Evolutionary conservation across 2,888 invertebrate genomes (phyloP).

Genomic region (Heliconius hortense): DNA sequence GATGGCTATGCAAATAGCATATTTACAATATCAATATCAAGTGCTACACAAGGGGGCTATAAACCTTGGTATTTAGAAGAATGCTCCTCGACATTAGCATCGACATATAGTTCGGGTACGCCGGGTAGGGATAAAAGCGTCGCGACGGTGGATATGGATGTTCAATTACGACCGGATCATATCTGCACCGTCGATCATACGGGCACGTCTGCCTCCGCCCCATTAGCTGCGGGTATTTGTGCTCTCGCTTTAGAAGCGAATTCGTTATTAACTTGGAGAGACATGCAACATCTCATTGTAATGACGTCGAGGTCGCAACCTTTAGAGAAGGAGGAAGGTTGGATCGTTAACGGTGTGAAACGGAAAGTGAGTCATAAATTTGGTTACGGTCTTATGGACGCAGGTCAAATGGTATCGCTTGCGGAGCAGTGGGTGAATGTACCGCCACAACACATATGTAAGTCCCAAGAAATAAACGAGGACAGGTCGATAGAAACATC

Average conservation of each 20-base stretch:
- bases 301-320: constrained; percentile 94
- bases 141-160: constrained; percentile 95
- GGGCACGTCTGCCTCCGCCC: constrained; percentile 96
- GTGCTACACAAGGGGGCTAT: constrained; percentile 96
- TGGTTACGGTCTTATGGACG: constrained; percentile 99
- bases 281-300: constrained; percentile 97
- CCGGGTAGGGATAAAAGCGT: constrained; percentile 95
- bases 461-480: constrained; percentile 92
- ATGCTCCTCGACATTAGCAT: constrained; percentile 98
- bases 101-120: constrained; percentile 98
- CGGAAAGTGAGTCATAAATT: constrained; percentile 98
- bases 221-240: constrained; percentile 96
- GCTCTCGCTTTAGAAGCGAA: constrained; percentile 96
- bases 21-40: constrained; percentile 98
- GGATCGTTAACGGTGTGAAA: constrained; percentile 96
- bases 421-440: constrained; percentile 97
- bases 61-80: constrained; percentile 99
- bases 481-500: constrained; percentile 90
- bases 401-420: constrained; percentile 93
- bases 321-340: constrained; percentile 94
- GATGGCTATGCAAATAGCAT: constrained; percentile 99
- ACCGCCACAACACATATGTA: constrained; percentile 97
- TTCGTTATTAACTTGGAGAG: constrained; percentile 96
- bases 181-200: constrained; percentile 95
- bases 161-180: constrained; percentile 90